A percentile compares a stretch with the other conserved stretches of the same genome.
Conservation (phyloP, 2,113 vertebrate genomes). For the Telmatochromis sp. region DNA sequence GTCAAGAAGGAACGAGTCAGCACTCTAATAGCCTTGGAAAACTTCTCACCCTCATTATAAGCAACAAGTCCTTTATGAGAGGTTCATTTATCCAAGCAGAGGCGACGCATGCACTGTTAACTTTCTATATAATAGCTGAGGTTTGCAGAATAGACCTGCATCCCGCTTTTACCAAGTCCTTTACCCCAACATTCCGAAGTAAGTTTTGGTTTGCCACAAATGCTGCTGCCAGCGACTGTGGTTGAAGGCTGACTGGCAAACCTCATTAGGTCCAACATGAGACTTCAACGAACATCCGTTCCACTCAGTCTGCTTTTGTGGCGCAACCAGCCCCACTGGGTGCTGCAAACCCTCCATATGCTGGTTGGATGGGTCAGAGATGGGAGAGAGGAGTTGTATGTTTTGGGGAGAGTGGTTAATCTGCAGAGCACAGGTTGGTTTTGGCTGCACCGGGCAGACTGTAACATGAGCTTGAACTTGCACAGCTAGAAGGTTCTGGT, state of each 20-base stretch:
- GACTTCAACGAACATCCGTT: background rate
- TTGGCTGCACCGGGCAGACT: conserved; percentile 8
- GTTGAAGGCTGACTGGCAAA: background rate
- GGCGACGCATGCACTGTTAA: background rate
- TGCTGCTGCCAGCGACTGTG: background rate
- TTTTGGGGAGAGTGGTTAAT: conserved; percentile 26
- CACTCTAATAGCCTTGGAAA: background rate
- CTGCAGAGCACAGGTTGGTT: conserved; percentile 18
- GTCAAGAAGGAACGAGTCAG: background rate
- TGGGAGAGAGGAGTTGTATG: background rate
- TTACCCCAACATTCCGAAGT: background rate
- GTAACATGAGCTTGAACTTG: conserved; percentile 42
- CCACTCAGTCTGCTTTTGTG: background rate
- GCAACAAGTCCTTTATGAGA: background rate
- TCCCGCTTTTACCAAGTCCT: background rate
- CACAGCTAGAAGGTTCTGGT: conserved; percentile 28
- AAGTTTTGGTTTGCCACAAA: background rate
- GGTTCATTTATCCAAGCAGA: background rate
- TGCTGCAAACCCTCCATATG: background rate
- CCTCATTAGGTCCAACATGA: background rate
- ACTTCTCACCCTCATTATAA: background rate
- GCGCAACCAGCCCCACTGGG: background rate
- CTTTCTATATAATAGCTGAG: background rate
- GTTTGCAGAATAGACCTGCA: background rate
- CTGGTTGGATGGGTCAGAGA: background rate